Evolutionary conservation across 2,888 invertebrate species (phyloP), one percentile per base, ranked within the genome.

Genomic region (Ellobium chinense): DNA sequence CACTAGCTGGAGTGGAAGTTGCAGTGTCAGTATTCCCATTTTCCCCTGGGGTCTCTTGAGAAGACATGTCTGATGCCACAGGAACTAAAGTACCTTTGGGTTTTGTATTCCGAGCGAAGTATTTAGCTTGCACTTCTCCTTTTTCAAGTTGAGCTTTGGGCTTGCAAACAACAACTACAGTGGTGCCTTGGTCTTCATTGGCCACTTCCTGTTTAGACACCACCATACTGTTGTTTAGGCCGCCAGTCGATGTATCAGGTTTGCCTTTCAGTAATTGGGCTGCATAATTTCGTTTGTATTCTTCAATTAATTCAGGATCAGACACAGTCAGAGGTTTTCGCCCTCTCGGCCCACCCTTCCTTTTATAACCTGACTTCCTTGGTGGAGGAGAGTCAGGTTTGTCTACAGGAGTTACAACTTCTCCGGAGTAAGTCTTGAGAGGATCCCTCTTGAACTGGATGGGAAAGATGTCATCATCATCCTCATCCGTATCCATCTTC

Each of bases 151-250:
- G 86, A 46, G 84, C 85, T 84, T 89, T 89, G 21, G 89, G 88
- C 56, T 89, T 89, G 75, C 89, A 90, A n/a, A 89, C 88, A 62
- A 89, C 89, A 65, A 89, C 89, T 27, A 89, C 80, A 31, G 89
- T 89, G 54, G 89, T 89, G 7, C 89, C 89, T 62, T 87, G 84
- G 65, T 88, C 86, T 82, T 87, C 87, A 82, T 88, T 88, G 31
- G 87, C 83, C 68, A 84, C 84, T 86, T 82, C 82, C 62, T 80
- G 74, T 60, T 83, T 83, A 60, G 82, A 84, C 29, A 84, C 81
- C 39, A 85, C 84, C 9, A 78, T 83, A 54, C 84, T 82, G 78
- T 85, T 85, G 65, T 75, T 79, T 36, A 83, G 68, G 29, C 80
- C 81, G 24, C 80, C 82, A 9, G 78, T 78, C 24, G 70, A 58